These are phyloP conservation scores for Parnassius smintheus DNA, from an alignment of 2,888 invertebrate genomes.

Conservation along the genomic window DNA sequence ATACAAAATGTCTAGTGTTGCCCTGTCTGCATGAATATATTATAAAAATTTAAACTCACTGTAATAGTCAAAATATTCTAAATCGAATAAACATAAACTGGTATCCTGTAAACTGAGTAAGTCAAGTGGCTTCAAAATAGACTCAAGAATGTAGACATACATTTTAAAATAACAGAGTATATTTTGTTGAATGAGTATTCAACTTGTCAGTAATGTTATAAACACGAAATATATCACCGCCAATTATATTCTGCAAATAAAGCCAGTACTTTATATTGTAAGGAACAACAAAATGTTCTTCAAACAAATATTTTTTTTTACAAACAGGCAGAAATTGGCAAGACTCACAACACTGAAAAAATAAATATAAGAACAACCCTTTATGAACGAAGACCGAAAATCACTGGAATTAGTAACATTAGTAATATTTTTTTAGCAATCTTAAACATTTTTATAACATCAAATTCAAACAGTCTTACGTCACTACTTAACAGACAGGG, in stretches of 20 bases:
- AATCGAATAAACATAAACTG: neutral
- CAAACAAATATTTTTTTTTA: neutral
- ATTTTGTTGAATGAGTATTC: neutral
- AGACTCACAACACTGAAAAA: conserved; percentile 19
- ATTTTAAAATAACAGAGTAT: neutral
- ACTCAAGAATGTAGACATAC: neutral
- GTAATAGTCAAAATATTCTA: conserved; percentile 5
- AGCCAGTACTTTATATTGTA: neutral
- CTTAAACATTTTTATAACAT: conserved; percentile 7
- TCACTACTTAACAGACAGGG: conserved; percentile 22
- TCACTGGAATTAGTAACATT: conserved; percentile 26
- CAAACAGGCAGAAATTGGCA: conserved; percentile 15
- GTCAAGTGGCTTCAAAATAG: conserved; percentile 10
- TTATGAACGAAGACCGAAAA: conserved; percentile 4
- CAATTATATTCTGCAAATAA: conserved; percentile 4
- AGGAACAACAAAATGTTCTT: neutral
- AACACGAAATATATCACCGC: conserved; percentile 10
- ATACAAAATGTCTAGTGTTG: conserved; percentile 36
- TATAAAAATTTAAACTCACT: conserved; percentile 6
- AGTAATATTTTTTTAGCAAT: conserved; percentile 11
- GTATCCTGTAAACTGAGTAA: neutral
- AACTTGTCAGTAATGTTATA: neutral
- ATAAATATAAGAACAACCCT: conserved; percentile 21
- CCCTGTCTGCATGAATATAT: conserved; percentile 30
- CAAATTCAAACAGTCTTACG: conserved; percentile 5